Conservation (phyloP, 2,113 vertebrate species). For the Stercorarius parasiticus region DNA sequence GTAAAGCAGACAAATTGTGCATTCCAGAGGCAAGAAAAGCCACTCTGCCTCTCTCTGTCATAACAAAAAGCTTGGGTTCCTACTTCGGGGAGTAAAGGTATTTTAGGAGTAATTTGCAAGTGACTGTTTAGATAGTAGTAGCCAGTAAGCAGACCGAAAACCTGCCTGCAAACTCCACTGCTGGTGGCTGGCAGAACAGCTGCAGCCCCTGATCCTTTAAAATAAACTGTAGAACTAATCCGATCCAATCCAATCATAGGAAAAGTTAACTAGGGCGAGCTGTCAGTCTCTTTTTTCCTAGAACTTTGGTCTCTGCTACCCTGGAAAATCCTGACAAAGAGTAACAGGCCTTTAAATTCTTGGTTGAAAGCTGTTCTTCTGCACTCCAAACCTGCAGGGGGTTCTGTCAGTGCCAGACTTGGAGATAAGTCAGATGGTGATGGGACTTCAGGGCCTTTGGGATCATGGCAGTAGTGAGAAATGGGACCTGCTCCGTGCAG, state of each 20-base stretch:
- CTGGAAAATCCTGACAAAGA: neutral
- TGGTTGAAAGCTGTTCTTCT: neutral
- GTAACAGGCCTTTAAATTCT: neutral
- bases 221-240: neutral
- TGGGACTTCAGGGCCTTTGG: neutral
- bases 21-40: conserved; percentile 31
- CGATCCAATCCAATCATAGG: neutral
- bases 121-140: neutral
- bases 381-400: neutral
- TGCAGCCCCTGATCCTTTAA: neutral
- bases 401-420: neutral
- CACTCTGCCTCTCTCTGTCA: neutral
- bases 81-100: neutral
- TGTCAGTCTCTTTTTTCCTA: neutral
- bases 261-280: neutral
- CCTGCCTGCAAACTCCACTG: neutral
- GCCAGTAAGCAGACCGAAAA: neutral
- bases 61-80: neutral
- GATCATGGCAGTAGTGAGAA: neutral
- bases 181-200: neutral
- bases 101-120: neutral
- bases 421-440: neutral
- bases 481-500: neutral
- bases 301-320: neutral
- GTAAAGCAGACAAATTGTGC: neutral